Conservation (phyloP, 2,113 vertebrate genomes). For the Typhlomys cinereus region DNA sequence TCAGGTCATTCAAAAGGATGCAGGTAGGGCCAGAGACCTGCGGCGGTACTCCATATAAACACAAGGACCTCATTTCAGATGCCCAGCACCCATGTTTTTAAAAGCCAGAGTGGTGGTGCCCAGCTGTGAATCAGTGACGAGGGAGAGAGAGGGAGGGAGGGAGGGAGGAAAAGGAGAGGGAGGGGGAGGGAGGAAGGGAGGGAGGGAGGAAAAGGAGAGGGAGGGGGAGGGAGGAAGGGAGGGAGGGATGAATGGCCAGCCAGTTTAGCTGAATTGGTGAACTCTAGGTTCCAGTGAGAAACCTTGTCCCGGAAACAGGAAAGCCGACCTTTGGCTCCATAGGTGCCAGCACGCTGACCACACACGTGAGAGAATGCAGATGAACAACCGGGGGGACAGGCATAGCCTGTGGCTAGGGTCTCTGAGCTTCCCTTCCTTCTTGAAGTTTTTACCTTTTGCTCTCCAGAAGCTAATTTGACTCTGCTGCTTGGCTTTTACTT, state of each 20-base stretch:
- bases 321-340: neutral
- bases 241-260: neutral
- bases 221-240: neutral
- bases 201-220: neutral
- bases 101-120: too few relatives aligned
- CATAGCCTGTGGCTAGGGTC: neutral
- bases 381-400: neutral
- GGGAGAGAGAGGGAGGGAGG: too few relatives aligned
- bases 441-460: neutral
- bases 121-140: too few relatives aligned
- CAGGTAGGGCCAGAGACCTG: too few relatives aligned
- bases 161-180: too few relatives aligned
- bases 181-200: neutral
- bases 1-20: too few relatives aligned
- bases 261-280: neutral
- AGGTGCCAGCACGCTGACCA: neutral
- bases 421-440: neutral
- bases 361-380: neutral
- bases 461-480: neutral
- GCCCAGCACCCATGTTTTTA: too few relatives aligned
- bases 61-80: too few relatives aligned
- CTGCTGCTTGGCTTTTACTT: neutral
- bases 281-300: neutral
- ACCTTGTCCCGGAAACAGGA: too few relatives aligned
- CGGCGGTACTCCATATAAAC: too few relatives aligned